Evolutionary conservation across 2,113 vertebrate species (phyloP), one percentile per base, ranked within the genome.

Genomic region (Sialia sialis): DNA sequence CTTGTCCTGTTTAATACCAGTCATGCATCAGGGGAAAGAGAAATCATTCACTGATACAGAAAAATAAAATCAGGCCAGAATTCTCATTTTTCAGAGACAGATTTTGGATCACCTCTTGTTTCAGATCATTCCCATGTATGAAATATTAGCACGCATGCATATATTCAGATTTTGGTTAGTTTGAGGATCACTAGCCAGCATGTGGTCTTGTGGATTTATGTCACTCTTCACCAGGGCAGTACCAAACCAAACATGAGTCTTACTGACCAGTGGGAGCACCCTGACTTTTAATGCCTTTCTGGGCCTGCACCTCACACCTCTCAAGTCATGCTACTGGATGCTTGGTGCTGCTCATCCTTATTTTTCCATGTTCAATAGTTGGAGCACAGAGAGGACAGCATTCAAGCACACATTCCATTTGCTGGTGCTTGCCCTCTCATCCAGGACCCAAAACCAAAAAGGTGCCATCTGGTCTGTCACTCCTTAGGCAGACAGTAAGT

Each of bases 301-400:
- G n/a, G n/a, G n/a, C n/a, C n/a, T n/a, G n/a, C n/a, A n/a, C n/a
- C n/a, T n/a, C n/a, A n/a, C n/a, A n/a, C n/a, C n/a, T 49, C 52
- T 59, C 39, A 52, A 58, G 49, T 5, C 15, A 0, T 23, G 29
- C 52, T 46, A 0, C 56, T 32, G 60, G 19, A 2, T n/a, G 10
- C 9, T 7, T 54, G 48, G 2, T 72, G 34, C 52, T 44, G 23
- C 17, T 36, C 10, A n/a, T 49, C 52, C 30, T 43, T 58, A 4
- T 38, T 78, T 81, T 76, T 0, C 22, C 34, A 16, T 4, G 16
- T 67, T 19, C 13, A 13, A 3, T 4, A 46, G 34, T 2, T 15
- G 76, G 34, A 80, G 32, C 48, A 70, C 55, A 25, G 44, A 52
- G 18, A 89, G 38, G 25, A 73, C 26, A 82, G 9, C 43, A 14